phyloP scores from a whole-genome alignment of 2,113 vertebrate species.

The Myotis lucifugus region DNA sequence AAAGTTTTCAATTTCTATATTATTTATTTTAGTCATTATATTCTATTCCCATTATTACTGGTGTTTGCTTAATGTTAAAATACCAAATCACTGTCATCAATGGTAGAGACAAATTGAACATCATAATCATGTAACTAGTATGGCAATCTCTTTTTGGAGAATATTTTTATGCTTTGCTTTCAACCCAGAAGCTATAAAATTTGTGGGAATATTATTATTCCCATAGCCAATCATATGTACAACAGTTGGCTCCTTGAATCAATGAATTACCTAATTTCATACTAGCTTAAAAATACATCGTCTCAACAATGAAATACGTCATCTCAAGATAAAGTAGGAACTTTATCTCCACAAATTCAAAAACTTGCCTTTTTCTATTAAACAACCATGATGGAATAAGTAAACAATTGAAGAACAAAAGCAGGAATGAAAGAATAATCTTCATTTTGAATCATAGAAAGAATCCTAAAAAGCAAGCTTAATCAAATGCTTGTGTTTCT shows the following conservation, averaged over 20 bases:
- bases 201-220: background rate
- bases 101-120: slow-evolving; percentile 13
- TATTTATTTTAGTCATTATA: background rate
- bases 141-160: slow-evolving; percentile 13
- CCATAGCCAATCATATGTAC: background rate
- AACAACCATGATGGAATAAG: slow-evolving; percentile 11
- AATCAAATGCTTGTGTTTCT: background rate
- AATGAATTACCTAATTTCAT: background rate
- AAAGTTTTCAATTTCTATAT: background rate
- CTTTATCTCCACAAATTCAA: background rate
- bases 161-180: background rate
- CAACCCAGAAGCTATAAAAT: background rate
- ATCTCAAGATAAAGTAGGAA: background rate
- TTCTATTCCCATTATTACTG: background rate
- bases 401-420: slow-evolving; percentile 48
- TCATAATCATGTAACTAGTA: background rate
- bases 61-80: background rate
- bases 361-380: slow-evolving; percentile 26
- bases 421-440: background rate
- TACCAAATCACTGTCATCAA: background rate
- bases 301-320: background rate
- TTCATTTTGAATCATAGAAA: slow-evolving; percentile 1
- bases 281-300: background rate
- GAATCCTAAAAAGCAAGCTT: background rate
- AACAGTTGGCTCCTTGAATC: background rate